These are phyloP conservation scores for Apocheima hispidaria DNA, from an alignment of 2,888 invertebrate genomes.

Conservation along the genomic window DNA sequence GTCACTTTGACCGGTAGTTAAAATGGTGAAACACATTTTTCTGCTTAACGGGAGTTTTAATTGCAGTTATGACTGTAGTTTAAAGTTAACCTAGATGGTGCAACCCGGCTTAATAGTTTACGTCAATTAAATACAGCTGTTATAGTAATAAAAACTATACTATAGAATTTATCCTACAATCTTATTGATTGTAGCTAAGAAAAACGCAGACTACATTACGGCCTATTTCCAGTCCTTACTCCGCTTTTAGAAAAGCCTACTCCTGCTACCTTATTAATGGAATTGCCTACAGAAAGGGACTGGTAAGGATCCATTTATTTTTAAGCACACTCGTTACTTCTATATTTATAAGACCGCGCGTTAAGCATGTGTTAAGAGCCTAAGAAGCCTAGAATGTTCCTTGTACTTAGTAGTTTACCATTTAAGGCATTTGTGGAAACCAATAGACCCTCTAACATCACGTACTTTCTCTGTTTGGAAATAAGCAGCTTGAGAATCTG, in stretches of 20 bases:
- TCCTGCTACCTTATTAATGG: constrained; percentile 19
- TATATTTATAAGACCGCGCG: constrained; percentile 19
- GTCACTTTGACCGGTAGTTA: too few relatives aligned
- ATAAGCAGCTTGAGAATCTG: constrained; percentile 34
- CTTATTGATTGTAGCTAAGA: too few relatives aligned
- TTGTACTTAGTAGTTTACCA: constrained; percentile 17
- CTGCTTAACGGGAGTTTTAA: too few relatives aligned
- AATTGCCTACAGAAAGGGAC: constrained; percentile 16
- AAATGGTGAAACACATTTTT: too few relatives aligned
- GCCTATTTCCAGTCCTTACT: not conserved
- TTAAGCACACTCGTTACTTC: constrained; percentile 14
- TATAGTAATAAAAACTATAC: too few relatives aligned
- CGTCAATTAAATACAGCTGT: too few relatives aligned
- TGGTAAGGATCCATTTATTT: constrained; percentile 26
- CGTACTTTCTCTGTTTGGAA: constrained; percentile 33
- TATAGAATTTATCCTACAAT: too few relatives aligned
- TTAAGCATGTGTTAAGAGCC: constrained; percentile 23
- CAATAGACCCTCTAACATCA: constrained; percentile 22
- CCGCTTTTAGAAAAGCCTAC: not conserved
- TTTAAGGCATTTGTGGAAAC: constrained; percentile 28
- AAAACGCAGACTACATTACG: not conserved
- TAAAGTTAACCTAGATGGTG: too few relatives aligned
- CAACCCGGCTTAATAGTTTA: too few relatives aligned
- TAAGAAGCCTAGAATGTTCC: constrained; percentile 18
- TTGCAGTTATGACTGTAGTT: too few relatives aligned